Evolutionary conservation across 2,113 vertebrate species (phyloP).

Genomic region (Boleophthalmus pectinirostris): DNA sequence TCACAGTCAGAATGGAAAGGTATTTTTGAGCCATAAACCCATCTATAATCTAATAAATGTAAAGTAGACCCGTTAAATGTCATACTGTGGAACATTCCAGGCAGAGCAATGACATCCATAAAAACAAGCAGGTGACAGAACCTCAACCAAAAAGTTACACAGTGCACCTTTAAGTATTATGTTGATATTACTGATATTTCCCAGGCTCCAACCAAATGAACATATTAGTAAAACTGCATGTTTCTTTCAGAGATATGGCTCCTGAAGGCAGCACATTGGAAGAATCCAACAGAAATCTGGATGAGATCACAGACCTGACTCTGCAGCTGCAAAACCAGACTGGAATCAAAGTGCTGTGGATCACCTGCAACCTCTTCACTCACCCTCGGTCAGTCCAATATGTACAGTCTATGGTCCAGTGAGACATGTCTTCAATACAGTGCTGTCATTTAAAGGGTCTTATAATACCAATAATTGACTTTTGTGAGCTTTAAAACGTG

Average conservation of each 20-base stretch:
- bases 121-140: too few relatives aligned
- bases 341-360: slow-evolving; percentile 72
- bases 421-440: not conserved
- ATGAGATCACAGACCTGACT: slow-evolving; percentile 70
- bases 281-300: slow-evolving; percentile 69
- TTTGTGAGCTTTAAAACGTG: too few relatives aligned
- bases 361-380: slow-evolving; percentile 75
- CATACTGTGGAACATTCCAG: too few relatives aligned
- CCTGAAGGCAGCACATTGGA: slow-evolving; percentile 70
- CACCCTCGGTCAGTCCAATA: slow-evolving; percentile 55
- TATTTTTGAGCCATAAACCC: too few relatives aligned
- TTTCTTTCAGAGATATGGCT: slow-evolving; percentile 62
- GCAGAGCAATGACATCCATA: too few relatives aligned
- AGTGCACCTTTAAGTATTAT: not conserved
- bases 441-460: not conserved
- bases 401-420: too few relatives aligned
- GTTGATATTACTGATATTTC: not conserved
- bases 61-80: too few relatives aligned
- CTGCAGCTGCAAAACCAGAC: slow-evolving; percentile 69
- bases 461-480: too few relatives aligned
- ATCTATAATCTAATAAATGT: too few relatives aligned
- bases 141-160: too few relatives aligned
- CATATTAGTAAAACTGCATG: not conserved
- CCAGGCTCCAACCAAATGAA: not conserved
- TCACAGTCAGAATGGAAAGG: too few relatives aligned